Conservation (phyloP, 2,888 invertebrate genomes). For the Drosophila aldrichi region DNA sequence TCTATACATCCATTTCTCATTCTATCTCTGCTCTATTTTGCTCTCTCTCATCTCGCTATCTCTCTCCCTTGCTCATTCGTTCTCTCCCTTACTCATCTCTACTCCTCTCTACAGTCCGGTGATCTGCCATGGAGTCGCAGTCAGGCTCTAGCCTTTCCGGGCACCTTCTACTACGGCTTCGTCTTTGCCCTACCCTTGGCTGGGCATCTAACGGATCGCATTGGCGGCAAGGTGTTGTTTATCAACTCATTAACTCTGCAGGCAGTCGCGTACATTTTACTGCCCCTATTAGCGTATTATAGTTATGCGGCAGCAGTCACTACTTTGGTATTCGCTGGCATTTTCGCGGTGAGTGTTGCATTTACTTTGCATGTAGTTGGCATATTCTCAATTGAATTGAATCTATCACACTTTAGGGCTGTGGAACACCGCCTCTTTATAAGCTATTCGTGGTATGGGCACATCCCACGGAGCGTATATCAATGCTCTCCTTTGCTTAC, state of each 20-base stretch:
- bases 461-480: constrained; percentile 84
- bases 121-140: constrained; percentile 87
- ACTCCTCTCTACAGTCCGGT: constrained; percentile 71
- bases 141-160: constrained; percentile 86
- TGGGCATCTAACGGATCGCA: constrained; percentile 84
- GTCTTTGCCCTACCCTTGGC: constrained; percentile 84
- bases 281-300: constrained; percentile 85
- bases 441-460: constrained; percentile 85
- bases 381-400: background rate
- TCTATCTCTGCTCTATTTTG: background rate
- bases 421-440: constrained; percentile 83
- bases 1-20: background rate
- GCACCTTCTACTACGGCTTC: constrained; percentile 87
- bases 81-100: background rate
- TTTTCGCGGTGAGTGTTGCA: constrained; percentile 84
- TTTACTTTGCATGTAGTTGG: too few relatives aligned
- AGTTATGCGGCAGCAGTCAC: constrained; percentile 83
- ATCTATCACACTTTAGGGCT: constrained; percentile 72
- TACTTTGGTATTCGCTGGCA: constrained; percentile 85
- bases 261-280: constrained; percentile 84
- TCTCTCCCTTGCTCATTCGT: background rate
- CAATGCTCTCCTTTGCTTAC: constrained; percentile 84
- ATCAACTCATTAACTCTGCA: constrained; percentile 82
- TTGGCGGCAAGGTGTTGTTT: constrained; percentile 85
- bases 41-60: background rate